phyloP scores from a whole-genome alignment of 2,888 invertebrate species.

The Chironomus tentans region DNA sequence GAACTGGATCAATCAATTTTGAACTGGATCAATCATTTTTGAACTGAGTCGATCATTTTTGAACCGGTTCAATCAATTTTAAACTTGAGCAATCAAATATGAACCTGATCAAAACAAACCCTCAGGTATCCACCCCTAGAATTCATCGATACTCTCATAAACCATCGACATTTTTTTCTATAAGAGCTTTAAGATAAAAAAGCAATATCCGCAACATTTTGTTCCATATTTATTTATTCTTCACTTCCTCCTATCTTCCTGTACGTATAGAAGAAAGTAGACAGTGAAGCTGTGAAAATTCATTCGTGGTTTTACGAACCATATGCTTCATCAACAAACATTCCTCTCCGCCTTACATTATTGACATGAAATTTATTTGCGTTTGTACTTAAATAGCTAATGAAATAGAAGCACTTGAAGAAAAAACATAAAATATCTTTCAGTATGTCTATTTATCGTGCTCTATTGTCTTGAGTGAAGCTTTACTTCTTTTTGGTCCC shows the following conservation, averaged over 20 bases:
- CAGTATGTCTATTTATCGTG: not conserved
- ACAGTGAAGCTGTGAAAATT: not conserved
- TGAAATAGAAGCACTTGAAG: not conserved
- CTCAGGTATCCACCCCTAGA: too few species aligned
- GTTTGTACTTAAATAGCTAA: not conserved
- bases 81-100: too few species aligned
- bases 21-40: too few species aligned
- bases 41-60: too few species aligned
- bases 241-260: not conserved
- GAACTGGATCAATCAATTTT: too few species aligned
- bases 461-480: not conserved
- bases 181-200: not conserved
- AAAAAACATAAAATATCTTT: not conserved
- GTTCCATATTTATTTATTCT: not conserved
- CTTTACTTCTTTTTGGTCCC: not conserved
- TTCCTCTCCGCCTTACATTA: too few species aligned
- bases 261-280: not conserved
- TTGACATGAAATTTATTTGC: not conserved
- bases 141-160: not conserved
- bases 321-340: not conserved
- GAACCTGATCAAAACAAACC: too few species aligned
- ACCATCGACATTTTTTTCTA: not conserved
- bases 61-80: too few species aligned
- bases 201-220: constrained; percentile 12
- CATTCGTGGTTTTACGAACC: too few species aligned